These are phyloP conservation scores for Pantherophis alleghaniensis DNA, from an alignment of 2,797 vertebrate genomes.

Conservation along the genomic window DNA sequence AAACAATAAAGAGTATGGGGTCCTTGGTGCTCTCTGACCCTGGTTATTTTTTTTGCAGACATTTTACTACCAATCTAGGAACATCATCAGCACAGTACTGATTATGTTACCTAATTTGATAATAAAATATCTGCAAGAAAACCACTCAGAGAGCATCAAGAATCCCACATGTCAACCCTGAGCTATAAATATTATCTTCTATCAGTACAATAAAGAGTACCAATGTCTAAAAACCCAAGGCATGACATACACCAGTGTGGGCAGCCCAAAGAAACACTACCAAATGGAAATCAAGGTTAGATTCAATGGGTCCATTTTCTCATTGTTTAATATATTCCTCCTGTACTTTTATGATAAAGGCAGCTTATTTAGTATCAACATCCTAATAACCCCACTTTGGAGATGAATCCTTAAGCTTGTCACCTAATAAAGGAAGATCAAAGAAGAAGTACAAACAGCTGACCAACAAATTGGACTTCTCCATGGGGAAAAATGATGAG, in stretches of 20 bases:
- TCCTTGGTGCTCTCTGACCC: not conserved
- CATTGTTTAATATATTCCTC: constrained; percentile 50
- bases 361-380: constrained; percentile 55
- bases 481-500: not conserved
- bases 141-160: not conserved
- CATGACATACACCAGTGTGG: not conserved
- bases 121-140: not conserved
- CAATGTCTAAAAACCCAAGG: not conserved
- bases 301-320: constrained; percentile 29
- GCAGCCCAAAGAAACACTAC: constrained; percentile 15
- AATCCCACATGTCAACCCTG: not conserved
- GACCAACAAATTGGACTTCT: constrained; percentile 55
- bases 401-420: constrained; percentile 47
- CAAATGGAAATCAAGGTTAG: constrained; percentile 23
- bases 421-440: constrained; percentile 50
- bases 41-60: not conserved
- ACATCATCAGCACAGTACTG: not conserved
- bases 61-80: not conserved
- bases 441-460: constrained; percentile 52
- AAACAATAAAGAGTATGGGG: not conserved
- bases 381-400: constrained; percentile 42
- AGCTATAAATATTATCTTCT: not conserved
- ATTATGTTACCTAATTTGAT: not conserved
- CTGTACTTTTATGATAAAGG: constrained; percentile 61
- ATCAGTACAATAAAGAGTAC: not conserved